Percentiles rank a stretch among this genome's conserved stretches.
phyloP scores from a whole-genome alignment of 2,888 invertebrate species.

The Iphiclides podalirius region DNA sequence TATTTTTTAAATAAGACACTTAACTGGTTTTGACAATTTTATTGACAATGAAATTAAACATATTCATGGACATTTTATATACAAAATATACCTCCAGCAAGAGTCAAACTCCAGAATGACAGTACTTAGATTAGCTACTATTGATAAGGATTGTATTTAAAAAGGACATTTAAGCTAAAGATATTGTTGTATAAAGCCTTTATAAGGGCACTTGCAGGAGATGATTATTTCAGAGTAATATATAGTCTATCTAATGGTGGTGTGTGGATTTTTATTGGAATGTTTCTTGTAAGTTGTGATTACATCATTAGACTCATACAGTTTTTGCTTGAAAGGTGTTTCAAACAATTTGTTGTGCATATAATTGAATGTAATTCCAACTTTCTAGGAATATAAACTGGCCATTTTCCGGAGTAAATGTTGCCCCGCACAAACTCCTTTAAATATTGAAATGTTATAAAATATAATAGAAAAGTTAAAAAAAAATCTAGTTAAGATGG shows the following conservation, averaged over 20 bases:
- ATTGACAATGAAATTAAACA: not conserved
- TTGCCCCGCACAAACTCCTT: conserved; percentile 43
- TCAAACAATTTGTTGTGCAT: not conserved
- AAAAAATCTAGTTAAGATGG: conserved; percentile 40
- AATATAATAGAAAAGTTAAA: conserved; percentile 34
- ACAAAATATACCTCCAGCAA: too few relatives aligned
- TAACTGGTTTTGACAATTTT: not conserved
- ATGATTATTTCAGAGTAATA: conserved; percentile 19
- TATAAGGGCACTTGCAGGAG: conserved; percentile 5
- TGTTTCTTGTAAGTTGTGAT: conserved; percentile 17
- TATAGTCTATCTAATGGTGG: conserved; percentile 28
- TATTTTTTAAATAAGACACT: not conserved
- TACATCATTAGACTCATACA: not conserved
- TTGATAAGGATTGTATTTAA: conserved; percentile 30
- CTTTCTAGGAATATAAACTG: conserved; percentile 22
- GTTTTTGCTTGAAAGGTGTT: not conserved
- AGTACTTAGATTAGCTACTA: conserved; percentile 10
- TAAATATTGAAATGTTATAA: conserved; percentile 44
- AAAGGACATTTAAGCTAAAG: conserved; percentile 27
- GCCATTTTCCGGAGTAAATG: conserved; percentile 31
- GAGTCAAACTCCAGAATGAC: conserved; percentile 1
- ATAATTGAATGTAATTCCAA: not conserved
- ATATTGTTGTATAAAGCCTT: conserved; percentile 24
- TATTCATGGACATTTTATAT: too few relatives aligned
- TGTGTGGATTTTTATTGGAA: conserved; percentile 22